A percentile compares a stretch with the other conserved stretches of the same genome.
phyloP scores from a whole-genome alignment of 2,113 vertebrate genomes.

The Fregetta grallaria region DNA sequence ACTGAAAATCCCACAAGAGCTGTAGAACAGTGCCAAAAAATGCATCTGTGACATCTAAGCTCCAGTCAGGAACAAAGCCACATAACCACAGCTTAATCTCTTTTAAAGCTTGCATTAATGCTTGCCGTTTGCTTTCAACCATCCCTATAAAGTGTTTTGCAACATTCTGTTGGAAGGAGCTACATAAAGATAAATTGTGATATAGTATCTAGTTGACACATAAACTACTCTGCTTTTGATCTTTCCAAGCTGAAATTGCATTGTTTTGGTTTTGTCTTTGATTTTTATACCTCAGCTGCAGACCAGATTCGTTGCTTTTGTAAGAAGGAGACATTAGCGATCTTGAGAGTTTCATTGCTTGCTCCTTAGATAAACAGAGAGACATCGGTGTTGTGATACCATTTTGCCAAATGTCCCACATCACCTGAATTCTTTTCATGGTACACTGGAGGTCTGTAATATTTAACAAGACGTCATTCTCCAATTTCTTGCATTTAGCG shows the following conservation, averaged over 20 bases:
- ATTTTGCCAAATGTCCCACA: neutral
- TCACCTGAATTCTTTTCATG: slow-evolving; percentile 33
- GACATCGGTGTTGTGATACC: neutral
- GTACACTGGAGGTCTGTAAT: neutral
- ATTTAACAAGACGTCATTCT: slow-evolving; percentile 35
- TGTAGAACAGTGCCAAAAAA: neutral
- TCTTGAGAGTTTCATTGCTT: neutral
- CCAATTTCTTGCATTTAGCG: slow-evolving; percentile 22
- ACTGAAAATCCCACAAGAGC: neutral
- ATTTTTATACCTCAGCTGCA: neutral
- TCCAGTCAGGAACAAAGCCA: neutral
- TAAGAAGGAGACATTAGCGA: slow-evolving; percentile 1
- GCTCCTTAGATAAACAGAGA: neutral
- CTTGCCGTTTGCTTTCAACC: neutral
- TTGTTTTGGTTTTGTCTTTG: neutral
- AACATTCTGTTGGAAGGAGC: neutral
- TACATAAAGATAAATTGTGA: neutral
- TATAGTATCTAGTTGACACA: neutral
- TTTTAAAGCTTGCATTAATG: neutral
- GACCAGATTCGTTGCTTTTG: slow-evolving; percentile 40
- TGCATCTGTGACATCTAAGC: neutral
- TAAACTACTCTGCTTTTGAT: neutral
- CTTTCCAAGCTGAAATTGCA: neutral
- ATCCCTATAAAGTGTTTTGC: neutral
- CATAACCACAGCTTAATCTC: neutral